phyloP scores from a whole-genome alignment of 2,888 invertebrate genomes.

The Erynnis tages region DNA sequence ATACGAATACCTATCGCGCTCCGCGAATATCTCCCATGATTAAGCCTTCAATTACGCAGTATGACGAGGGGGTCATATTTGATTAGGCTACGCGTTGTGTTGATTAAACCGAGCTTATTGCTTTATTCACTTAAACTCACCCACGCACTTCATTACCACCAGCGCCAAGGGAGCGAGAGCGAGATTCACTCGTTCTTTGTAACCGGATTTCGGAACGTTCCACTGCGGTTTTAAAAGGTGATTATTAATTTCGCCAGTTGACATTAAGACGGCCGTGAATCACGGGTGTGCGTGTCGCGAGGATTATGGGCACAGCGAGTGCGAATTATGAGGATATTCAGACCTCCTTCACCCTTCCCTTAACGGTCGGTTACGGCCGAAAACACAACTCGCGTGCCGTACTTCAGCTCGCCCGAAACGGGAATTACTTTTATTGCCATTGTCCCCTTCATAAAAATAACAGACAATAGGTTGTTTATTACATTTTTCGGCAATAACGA shows the following conservation, averaged over 20 bases:
- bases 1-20: constrained; percentile 61
- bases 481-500: constrained; percentile 21
- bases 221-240: constrained; percentile 45
- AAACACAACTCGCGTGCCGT: constrained; percentile 22
- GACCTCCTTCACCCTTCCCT: constrained; percentile 30
- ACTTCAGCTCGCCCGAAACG: constrained; percentile 8
- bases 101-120: constrained; percentile 79
- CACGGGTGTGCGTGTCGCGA: constrained; percentile 37
- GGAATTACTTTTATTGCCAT: constrained; percentile 24
- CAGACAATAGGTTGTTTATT: constrained; percentile 16
- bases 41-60: constrained; percentile 77
- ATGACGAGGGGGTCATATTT: constrained; percentile 79
- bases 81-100: constrained; percentile 78
- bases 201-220: constrained; percentile 40
- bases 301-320: constrained; percentile 29
- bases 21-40: constrained; percentile 71
- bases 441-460: constrained; percentile 22
- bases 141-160: constrained; percentile 36
- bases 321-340: constrained; percentile 31
- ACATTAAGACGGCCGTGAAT: constrained; percentile 61
- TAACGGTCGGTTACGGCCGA: constrained; percentile 23
- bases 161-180: neutral
- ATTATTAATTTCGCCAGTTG: constrained; percentile 46
- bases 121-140: constrained; percentile 67
- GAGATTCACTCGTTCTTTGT: constrained; percentile 10